Evolutionary conservation across 2,797 vertebrate species (phyloP).

Genomic region (Channallabes apus): DNA sequence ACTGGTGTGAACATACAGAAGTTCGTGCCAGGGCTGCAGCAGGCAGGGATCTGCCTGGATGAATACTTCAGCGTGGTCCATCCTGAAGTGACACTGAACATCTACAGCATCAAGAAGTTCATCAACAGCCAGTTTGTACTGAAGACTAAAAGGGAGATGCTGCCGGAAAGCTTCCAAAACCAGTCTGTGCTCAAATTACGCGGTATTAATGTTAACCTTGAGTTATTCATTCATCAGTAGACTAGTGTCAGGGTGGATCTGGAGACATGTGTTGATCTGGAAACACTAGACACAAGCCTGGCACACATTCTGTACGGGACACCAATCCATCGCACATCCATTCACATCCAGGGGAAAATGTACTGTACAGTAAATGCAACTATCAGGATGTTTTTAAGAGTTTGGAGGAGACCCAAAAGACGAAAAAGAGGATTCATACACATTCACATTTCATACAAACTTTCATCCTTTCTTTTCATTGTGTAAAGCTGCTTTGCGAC

Average conservation of each 20-base stretch:
- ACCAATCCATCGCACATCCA: neutral
- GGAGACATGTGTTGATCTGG: too few species aligned
- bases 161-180: slow-evolving; percentile 59
- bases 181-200: slow-evolving; percentile 68
- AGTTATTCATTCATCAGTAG: neutral
- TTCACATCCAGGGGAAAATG: neutral
- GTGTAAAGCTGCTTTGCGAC: too few species aligned
- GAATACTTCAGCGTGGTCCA: slow-evolving; percentile 75
- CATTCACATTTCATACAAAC: too few species aligned
- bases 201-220: slow-evolving; percentile 57
- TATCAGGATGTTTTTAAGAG: neutral
- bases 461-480: too few species aligned
- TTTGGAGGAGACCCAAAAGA: neutral
- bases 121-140: slow-evolving; percentile 73
- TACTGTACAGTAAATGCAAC: neutral
- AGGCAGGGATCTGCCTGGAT: slow-evolving; percentile 62
- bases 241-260: too few species aligned
- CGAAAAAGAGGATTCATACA: neutral
- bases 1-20: slow-evolving; percentile 78
- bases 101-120: slow-evolving; percentile 70
- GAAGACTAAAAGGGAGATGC: slow-evolving; percentile 67
- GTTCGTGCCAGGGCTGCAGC: slow-evolving; percentile 72
- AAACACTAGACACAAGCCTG: neutral
- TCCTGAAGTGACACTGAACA: slow-evolving; percentile 71
- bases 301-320: neutral